Evolutionary conservation across 2,888 invertebrate genomes (phyloP).

Genomic region (Tipula unca): DNA sequence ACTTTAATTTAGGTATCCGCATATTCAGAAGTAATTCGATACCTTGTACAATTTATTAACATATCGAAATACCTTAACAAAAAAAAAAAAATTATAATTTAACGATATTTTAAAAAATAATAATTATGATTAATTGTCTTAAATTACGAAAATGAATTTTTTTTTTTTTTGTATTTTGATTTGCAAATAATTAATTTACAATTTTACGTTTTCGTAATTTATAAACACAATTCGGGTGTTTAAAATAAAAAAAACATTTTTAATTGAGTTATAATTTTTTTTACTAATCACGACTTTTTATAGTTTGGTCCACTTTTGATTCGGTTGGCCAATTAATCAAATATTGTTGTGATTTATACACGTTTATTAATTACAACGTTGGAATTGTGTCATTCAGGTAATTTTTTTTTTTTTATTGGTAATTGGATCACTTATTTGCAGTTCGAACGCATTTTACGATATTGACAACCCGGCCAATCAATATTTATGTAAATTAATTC

Average conservation of each 20-base stretch:
- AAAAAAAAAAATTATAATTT: background rate
- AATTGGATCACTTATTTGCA: too few relatives aligned
- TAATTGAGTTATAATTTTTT: conserved; percentile 8
- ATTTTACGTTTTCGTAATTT: background rate
- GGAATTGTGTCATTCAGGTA: background rate
- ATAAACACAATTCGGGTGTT: background rate
- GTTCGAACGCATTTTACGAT: too few relatives aligned
- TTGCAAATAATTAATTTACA: conserved; percentile 8
- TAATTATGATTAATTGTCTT: background rate
- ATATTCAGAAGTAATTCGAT: background rate
- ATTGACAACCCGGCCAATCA: too few relatives aligned
- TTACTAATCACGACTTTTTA: background rate
- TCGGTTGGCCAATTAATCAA: background rate
- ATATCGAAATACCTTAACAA: background rate
- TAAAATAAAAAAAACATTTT: background rate
- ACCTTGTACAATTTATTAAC: background rate
- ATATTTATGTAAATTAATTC: too few relatives aligned
- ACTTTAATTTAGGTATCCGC: background rate
- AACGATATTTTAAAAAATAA: background rate
- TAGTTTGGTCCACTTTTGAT: background rate
- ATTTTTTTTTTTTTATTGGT: background rate
- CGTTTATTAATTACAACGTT: background rate
- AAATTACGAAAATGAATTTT: background rate
- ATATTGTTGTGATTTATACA: background rate
- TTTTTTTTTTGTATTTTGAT: too few relatives aligned